Conservation (phyloP, 2,888 invertebrate species). For the Trachelus tabidus region DNA sequence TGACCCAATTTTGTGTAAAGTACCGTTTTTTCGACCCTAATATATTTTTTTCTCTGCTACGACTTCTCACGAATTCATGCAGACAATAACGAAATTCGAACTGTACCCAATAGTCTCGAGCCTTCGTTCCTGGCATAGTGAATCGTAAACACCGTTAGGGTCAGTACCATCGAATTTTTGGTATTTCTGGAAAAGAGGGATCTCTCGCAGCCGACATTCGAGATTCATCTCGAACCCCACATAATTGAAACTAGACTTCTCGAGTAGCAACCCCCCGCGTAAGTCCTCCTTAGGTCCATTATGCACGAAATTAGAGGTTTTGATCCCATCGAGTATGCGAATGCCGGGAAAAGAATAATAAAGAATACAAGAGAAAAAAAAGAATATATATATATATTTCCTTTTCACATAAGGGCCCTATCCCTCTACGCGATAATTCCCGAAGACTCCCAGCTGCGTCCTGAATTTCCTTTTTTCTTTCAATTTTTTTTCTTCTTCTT, state of each 20-base stretch:
- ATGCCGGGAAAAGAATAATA: slow-evolving; percentile 7
- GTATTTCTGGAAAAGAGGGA: slow-evolving; percentile 23
- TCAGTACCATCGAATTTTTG: slow-evolving; percentile 21
- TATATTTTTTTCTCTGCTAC: neutral
- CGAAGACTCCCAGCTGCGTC: slow-evolving; percentile 2
- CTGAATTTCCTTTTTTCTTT: neutral
- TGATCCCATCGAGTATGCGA: slow-evolving; percentile 34
- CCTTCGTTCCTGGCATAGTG: neutral
- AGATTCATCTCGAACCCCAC: slow-evolving; percentile 29
- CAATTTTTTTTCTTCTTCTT: slow-evolving; percentile 34
- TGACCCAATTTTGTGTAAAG: neutral
- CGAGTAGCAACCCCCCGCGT: slow-evolving; percentile 29
- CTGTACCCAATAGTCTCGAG: neutral
- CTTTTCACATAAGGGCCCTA: neutral
- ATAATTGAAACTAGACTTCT: neutral
- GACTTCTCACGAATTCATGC: neutral
- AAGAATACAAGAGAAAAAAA: slow-evolving; percentile 23
- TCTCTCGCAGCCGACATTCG: slow-evolving; percentile 28
- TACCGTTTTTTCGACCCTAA: neutral
- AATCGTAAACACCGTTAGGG: slow-evolving; percentile 29
- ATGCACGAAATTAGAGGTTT: slow-evolving; percentile 60
- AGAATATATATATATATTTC: slow-evolving; percentile 11
- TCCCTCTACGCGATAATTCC: neutral
- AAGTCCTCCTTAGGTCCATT: slow-evolving; percentile 36
- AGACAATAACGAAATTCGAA: neutral